phyloP scores from a whole-genome alignment of 2,113 vertebrate genomes.

The Actenoides lindsayi region DNA sequence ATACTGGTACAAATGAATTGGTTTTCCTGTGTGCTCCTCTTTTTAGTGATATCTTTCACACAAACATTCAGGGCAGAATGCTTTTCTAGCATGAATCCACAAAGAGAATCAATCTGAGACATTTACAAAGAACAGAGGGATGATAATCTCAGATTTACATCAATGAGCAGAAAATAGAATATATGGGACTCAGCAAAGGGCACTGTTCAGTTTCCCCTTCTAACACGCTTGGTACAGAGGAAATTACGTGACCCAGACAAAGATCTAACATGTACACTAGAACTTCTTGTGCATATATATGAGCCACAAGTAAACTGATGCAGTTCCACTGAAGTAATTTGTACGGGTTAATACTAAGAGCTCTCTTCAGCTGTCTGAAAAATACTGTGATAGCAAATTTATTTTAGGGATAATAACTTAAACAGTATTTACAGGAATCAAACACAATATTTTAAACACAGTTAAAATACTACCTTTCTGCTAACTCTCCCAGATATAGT shows the following conservation, averaged over 20 bases:
- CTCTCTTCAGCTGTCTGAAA: background rate
- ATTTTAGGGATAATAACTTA: background rate
- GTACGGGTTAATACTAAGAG: background rate
- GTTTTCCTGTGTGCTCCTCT: background rate
- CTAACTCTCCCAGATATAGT: background rate
- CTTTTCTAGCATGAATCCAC: background rate
- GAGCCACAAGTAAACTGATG: background rate
- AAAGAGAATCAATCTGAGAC: background rate
- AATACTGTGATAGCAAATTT: background rate
- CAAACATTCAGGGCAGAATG: background rate
- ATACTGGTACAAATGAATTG: background rate
- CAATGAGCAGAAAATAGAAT: background rate
- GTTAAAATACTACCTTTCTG: background rate
- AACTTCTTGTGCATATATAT: fast-evolving
- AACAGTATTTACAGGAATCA: background rate
- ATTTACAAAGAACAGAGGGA: background rate
- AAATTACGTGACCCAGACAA: background rate
- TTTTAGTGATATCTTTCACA: background rate
- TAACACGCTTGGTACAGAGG: background rate
- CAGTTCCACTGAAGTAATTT: background rate
- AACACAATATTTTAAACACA: background rate
- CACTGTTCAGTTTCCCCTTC: background rate
- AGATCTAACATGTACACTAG: background rate
- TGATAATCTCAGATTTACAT: background rate
- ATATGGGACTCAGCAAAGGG: background rate